phyloP scores from a whole-genome alignment of 2,113 vertebrate species.

The Eretmochelys imbricata region DNA sequence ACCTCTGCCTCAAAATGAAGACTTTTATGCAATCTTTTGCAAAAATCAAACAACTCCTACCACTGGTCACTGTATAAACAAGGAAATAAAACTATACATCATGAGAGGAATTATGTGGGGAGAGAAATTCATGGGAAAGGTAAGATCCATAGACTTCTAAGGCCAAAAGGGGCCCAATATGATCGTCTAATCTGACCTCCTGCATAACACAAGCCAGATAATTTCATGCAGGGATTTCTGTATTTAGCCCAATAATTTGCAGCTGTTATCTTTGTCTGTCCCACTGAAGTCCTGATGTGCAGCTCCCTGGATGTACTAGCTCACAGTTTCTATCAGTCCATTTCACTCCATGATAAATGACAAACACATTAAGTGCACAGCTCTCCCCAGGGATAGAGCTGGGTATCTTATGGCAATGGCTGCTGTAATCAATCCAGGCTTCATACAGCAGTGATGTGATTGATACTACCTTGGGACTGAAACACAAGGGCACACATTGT shows the following conservation, averaged over 20 bases:
- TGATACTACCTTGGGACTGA: not conserved
- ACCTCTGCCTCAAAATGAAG: not conserved
- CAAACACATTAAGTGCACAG: not conserved
- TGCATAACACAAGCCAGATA: not conserved
- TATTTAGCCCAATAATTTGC: not conserved
- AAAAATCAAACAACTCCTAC: fast-evolving
- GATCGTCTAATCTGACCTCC: not conserved
- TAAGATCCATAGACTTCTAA: fast-evolving
- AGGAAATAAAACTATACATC: not conserved
- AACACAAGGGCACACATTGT: not conserved
- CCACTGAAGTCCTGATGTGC: not conserved
- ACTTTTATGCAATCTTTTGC: fast-evolving
- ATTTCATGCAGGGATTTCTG: not conserved
- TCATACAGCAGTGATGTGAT: not conserved
- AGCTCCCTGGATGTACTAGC: not conserved
- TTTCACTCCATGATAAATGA: not conserved
- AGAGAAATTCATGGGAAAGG: not conserved
- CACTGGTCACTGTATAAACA: not conserved
- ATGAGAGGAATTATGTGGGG: fast-evolving
- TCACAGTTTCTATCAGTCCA: not conserved
- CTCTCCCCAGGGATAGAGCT: slow-evolving; percentile 6
- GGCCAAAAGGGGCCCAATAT: not conserved
- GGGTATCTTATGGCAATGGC: not conserved
- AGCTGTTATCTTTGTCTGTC: not conserved
- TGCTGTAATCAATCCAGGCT: not conserved